Evolutionary conservation across 2,888 invertebrate genomes (phyloP).

Genomic region (Orgyia antiqua): DNA sequence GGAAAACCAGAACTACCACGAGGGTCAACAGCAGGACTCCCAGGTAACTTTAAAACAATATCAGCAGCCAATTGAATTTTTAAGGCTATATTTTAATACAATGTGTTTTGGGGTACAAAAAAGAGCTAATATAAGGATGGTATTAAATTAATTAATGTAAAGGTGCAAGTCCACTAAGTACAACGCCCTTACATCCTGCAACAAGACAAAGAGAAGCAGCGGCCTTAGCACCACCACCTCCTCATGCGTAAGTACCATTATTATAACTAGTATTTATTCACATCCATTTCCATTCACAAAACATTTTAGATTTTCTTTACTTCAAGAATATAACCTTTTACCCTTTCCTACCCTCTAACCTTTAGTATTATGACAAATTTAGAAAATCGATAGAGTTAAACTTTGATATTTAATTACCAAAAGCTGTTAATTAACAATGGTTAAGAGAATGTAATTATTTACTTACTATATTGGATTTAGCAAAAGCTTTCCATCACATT

Average conservation of each 20-base stretch:
- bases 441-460: no score
- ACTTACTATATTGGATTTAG: neutral
- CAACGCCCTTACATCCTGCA: constrained; percentile 64
- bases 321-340: constrained; percentile 13
- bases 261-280: constrained; percentile 28
- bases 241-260: constrained; percentile 60
- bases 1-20: constrained; percentile 64
- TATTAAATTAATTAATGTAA: no score
- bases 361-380: constrained; percentile 1
- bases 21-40: constrained; percentile 65
- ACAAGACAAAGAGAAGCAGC: constrained; percentile 63
- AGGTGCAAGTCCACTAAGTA: constrained; percentile 61
- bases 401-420: neutral
- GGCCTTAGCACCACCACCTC: constrained; percentile 66
- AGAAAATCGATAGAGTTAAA: neutral
- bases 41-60: no score
- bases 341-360: constrained; percentile 6
- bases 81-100: no score
- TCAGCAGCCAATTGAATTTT: no score
- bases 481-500: neutral
- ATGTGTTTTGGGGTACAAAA: no score
- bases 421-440: neutral
- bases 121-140: no score
- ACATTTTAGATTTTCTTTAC: constrained; percentile 44
- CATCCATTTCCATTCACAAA: constrained; percentile 60